These are phyloP conservation scores for human DNA, from an alignment of 2,113 vertebrate species.

Conservation along the genomic window GRCh38 chr3:73570501-73571000, in stretches of 20 bases:
- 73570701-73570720: accelerated
- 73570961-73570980: not conserved
- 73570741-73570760: not conserved
- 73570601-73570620: not conserved
- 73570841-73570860: not conserved
- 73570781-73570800: too few species aligned
- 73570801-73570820: not conserved
- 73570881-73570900: not conserved
- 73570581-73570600: not conserved
- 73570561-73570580: not conserved
- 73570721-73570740: too few species aligned
- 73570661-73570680: not conserved
- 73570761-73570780: not conserved
- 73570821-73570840: not conserved
- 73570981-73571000: not conserved
- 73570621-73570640: not conserved
- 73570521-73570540: not conserved
- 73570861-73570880: not conserved
- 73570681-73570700: not conserved
- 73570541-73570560: not conserved
- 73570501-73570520: not conserved
- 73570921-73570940: not conserved
- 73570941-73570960: not conserved
- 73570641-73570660: not conserved
- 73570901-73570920: not conserved